Base-by-base conservation (phyloP, 2,888 invertebrate genomes). In the Abrostola triplasia region DNA sequence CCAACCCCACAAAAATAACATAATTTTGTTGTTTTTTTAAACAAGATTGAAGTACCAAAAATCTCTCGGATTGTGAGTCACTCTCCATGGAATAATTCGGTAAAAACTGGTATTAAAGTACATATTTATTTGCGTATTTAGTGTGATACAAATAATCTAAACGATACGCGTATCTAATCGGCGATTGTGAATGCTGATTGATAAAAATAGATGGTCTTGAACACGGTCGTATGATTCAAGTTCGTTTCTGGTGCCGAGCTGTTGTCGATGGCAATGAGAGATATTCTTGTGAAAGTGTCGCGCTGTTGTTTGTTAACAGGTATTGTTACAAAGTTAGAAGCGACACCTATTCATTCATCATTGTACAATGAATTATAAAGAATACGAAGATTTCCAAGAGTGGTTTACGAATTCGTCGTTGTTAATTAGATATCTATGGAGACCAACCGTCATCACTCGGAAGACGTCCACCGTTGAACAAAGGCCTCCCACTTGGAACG, bases 181-280 rank as follows among this genome's bases (percentile, higher is more conserved):
- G 1, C 40, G 58, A 70, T 64, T 40, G 36, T 36, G 40, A 67
- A 44, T 44, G 50, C 42, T 24, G 53, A 61, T 70, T 50, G 61
- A 62, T 55, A 64, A 60, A 64, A 64, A 70, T 70, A 71, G 71
- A 63, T n/a, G 57, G 50, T 60, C 75, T 75, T 68, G 75, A 56
- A 13, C 41, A 42, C 65, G 56, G 59, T 61, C 60, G 48, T 24
- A n/a, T 37, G n/a, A 59, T 44, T 61, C 59, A 57, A 64, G 52
- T 48, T 48, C 53, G 7, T 42, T 67, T 67, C 38, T 72, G 47
- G 59, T 63, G n/a, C 48, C 8, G 47, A 24, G 24, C 24, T 38
- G 24, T 7, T 50, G 36, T 36, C 9, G 59, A 64, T 57, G 68
- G 59, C 62, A 65, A 63, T 73, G 54, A 60, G 11, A 59, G 52